Evolutionary conservation across 2,888 invertebrate species (phyloP).

Genomic region (Lagria hirta): DNA sequence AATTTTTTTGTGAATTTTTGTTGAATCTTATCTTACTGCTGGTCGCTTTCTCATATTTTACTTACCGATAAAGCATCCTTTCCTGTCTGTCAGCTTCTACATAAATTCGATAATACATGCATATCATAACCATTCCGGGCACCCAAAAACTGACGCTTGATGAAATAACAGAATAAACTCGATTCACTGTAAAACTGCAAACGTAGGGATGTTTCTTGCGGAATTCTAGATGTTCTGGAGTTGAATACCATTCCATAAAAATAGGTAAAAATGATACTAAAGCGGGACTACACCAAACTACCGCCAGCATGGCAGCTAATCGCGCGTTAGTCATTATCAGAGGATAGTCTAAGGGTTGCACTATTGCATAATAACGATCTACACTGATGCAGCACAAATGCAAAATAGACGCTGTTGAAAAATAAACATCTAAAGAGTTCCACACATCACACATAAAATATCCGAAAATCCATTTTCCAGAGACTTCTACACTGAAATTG

Average conservation of each 20-base stretch:
- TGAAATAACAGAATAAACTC: conserved; percentile 82
- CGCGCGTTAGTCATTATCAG: conserved; percentile 86
- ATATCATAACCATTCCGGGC: conserved; percentile 89
- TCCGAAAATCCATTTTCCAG: conserved; percentile 85
- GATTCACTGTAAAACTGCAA: conserved; percentile 84
- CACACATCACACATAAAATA: conserved; percentile 94
- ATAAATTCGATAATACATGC: conserved; percentile 89
- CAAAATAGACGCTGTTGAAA: conserved; percentile 89
- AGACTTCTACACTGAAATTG: conserved; percentile 85
- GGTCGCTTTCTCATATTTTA: not conserved
- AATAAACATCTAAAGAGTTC: conserved; percentile 95
- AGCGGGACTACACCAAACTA: conserved; percentile 91
- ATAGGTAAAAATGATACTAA: conserved; percentile 93
- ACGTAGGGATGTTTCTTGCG: conserved; percentile 68
- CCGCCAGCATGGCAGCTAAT: conserved; percentile 78
- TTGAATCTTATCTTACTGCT: no score
- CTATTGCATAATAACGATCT: conserved; percentile 88
- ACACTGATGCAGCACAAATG: conserved; percentile 93
- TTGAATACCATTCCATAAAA: conserved; percentile 94
- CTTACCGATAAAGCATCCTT: conserved; percentile 79
- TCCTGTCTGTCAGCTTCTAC: conserved; percentile 83
- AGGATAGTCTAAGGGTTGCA: conserved; percentile 91
- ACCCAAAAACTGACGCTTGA: conserved; percentile 93
- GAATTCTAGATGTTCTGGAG: conserved; percentile 73
- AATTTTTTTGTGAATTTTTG: no score